A percentile compares a stretch with the other conserved stretches of the same genome.
Conservation (phyloP, 2,888 invertebrate species). For the Drosophila ustulata region DNA sequence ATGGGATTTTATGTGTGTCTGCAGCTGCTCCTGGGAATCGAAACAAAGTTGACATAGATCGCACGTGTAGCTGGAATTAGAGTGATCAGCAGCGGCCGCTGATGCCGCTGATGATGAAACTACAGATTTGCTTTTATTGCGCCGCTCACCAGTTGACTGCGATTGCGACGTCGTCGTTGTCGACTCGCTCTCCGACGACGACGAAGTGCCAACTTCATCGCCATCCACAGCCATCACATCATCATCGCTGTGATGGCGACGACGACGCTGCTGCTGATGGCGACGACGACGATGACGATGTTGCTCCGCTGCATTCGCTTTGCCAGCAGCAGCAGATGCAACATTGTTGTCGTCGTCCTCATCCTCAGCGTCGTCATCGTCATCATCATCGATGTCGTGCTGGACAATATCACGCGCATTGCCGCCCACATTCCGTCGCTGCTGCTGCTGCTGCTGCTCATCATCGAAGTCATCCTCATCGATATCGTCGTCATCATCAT, state of each 20-base stretch:
- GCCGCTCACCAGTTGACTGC: slow-evolving; percentile 71
- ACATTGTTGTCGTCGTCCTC: slow-evolving; percentile 46
- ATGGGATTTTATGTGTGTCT: slow-evolving; percentile 85
- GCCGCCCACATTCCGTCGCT: slow-evolving; percentile 26
- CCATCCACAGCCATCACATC: slow-evolving; percentile 42
- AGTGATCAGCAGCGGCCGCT: slow-evolving; percentile 58
- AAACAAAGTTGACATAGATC: slow-evolving; percentile 85
- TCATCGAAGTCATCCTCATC: slow-evolving; percentile 47
- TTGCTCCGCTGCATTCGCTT: slow-evolving; percentile 6
- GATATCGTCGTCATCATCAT: slow-evolving; percentile 45
- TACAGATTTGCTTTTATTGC: slow-evolving; percentile 49
- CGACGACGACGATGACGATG: background rate
- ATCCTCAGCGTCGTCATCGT: slow-evolving; percentile 26
- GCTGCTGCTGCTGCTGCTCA: slow-evolving; percentile 9
- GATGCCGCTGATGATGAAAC: slow-evolving; percentile 47
- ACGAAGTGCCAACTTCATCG: slow-evolving; percentile 50
- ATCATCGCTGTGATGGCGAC: slow-evolving; percentile 31
- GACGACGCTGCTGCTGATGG: slow-evolving; percentile 10
- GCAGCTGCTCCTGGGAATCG: slow-evolving; percentile 83
- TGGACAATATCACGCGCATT: background rate
- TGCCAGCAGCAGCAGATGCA: slow-evolving; percentile 36
- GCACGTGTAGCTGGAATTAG: slow-evolving; percentile 82
- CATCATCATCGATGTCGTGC: slow-evolving; percentile 27
- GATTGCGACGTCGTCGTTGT: slow-evolving; percentile 63
- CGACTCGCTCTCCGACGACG: slow-evolving; percentile 62